phyloP scores from a whole-genome alignment of 2,888 invertebrate species.

The Trypoxylon attenuatum region DNA sequence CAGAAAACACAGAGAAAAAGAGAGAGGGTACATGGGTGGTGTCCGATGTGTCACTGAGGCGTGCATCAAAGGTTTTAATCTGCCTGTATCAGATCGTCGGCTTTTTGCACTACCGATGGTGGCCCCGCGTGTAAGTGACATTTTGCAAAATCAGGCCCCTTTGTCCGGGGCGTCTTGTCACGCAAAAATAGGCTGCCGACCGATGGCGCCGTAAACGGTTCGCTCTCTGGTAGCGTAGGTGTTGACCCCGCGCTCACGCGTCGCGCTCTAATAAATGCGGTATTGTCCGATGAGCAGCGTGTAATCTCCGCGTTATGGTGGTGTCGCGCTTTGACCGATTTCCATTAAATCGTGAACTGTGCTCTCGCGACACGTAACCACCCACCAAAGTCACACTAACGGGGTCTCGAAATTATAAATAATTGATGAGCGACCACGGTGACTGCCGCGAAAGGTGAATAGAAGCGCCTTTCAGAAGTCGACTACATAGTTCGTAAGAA shows the following conservation, averaged over 20 bases:
- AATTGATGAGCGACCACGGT: background rate
- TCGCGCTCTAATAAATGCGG: constrained; percentile 10
- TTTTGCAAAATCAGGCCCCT: constrained; percentile 39
- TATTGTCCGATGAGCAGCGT: background rate
- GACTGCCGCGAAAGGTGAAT: background rate
- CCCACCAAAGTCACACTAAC: background rate
- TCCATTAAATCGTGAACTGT: constrained; percentile 12
- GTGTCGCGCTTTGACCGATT: constrained; percentile 5
- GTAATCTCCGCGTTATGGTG: constrained; percentile 29
- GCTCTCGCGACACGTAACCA: background rate
- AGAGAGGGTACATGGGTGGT: constrained; percentile 14
- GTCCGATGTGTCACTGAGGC: constrained; percentile 47
- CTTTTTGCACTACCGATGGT: constrained; percentile 30
- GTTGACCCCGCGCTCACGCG: constrained; percentile 5
- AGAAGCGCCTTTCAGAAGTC: constrained; percentile 1
- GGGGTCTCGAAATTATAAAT: background rate
- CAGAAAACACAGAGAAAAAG: constrained; percentile 38
- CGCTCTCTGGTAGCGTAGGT: background rate
- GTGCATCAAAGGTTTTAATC: constrained; percentile 54
- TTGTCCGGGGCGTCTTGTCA: constrained; percentile 16
- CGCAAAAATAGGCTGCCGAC: background rate
- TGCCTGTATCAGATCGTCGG: constrained; percentile 47
- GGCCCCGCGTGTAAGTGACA: constrained; percentile 36
- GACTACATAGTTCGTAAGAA: too few relatives aligned
- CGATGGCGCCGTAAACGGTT: background rate